phyloP scores from a whole-genome alignment of 2,113 vertebrate species.

The Furnarius figulus region DNA sequence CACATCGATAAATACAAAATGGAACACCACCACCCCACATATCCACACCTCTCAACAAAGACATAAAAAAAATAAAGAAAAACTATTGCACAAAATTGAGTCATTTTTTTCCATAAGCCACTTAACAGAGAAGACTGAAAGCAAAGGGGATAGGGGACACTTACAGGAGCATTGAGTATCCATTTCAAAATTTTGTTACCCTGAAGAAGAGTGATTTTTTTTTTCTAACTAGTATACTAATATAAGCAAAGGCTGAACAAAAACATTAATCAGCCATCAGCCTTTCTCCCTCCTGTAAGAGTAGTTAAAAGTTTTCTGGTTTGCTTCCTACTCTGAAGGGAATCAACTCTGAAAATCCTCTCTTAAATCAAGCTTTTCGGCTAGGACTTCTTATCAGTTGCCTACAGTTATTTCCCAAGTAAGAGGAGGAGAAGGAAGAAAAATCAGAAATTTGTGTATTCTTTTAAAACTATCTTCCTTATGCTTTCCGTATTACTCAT shows the following conservation, averaged over 20 bases:
- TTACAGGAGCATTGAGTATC: not conserved
- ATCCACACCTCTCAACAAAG: not conserved
- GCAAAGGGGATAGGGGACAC: accelerated
- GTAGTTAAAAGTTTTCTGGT: not conserved
- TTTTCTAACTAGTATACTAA: not conserved
- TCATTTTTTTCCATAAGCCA: not conserved
- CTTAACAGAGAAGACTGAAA: not conserved
- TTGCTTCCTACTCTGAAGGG: not conserved
- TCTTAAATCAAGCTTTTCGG: not conserved
- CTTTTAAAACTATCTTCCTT: not conserved
- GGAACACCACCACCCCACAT: not conserved
- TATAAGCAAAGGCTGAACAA: not conserved
- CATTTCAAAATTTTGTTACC: not conserved
- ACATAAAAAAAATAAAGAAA: not conserved
- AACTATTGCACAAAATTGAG: not conserved
- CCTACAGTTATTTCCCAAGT: not conserved
- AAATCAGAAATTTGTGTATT: not conserved
- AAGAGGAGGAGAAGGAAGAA: not conserved
- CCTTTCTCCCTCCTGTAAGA: not conserved
- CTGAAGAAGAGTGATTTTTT: not conserved
- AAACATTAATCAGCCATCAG: not conserved
- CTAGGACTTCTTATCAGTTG: not conserved
- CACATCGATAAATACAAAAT: not conserved
- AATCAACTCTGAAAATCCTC: not conserved
- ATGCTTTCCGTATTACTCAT: not conserved